phyloP scores from a whole-genome alignment of 2,113 vertebrate species.

The Coptodon rendalli region DNA sequence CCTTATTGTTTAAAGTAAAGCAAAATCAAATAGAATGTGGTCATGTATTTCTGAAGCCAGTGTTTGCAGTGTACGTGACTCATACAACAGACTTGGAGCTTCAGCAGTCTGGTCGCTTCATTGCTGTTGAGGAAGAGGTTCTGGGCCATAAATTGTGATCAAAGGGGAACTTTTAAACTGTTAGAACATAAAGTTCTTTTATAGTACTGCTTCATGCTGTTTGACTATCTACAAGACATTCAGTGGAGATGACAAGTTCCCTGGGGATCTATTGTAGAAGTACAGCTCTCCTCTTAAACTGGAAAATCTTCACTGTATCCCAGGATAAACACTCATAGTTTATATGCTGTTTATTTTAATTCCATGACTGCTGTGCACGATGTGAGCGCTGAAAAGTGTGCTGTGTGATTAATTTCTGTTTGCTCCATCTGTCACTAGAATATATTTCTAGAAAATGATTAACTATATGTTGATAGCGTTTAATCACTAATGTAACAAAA shows the following conservation, averaged over 20 bases:
- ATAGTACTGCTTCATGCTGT: neutral
- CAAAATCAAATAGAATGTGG: neutral
- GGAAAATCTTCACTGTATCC: neutral
- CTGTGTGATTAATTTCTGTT: neutral
- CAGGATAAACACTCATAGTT: neutral
- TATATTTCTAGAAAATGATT: neutral
- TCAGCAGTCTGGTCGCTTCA: neutral
- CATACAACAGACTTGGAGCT: neutral
- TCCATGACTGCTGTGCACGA: neutral
- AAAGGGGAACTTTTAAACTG: neutral
- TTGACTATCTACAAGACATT: neutral
- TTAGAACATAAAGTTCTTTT: neutral
- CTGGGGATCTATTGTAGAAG: neutral
- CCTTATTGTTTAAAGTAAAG: neutral
- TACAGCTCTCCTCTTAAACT: neutral
- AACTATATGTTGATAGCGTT: neutral
- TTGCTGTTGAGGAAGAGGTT: neutral
- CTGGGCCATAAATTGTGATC: neutral
- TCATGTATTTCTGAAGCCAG: neutral
- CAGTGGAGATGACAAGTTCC: neutral
- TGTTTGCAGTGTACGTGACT: neutral
- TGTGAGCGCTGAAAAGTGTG: neutral
- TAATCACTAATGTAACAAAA: neutral
- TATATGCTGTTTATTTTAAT: neutral
- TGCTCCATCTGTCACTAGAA: neutral